Percentiles rank a stretch among this genome's conserved stretches.
phyloP scores from a whole-genome alignment of 2,888 invertebrate genomes.

The Conchocele bisecta region DNA sequence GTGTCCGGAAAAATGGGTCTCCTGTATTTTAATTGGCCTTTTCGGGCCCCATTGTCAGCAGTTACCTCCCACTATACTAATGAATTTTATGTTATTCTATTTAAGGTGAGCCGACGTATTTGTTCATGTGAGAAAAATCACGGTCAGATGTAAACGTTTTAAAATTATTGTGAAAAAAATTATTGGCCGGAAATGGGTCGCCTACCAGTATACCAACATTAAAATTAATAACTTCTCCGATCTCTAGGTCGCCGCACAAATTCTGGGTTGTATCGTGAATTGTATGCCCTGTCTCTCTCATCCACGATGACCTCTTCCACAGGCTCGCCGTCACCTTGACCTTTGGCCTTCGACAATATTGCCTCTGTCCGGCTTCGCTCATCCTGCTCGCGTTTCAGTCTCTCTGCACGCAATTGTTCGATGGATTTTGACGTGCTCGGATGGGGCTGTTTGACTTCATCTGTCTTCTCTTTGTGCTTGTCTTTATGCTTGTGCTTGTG shows the following conservation, averaged over 20 bases:
- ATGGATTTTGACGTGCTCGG: slow-evolving; percentile 82
- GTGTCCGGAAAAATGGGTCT: too few species aligned
- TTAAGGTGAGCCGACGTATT: too few species aligned
- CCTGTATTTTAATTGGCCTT: too few species aligned
- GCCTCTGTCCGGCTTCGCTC: slow-evolving; percentile 89
- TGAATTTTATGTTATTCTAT: too few species aligned
- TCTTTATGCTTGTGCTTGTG: slow-evolving; percentile 58
- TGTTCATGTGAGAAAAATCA: too few species aligned
- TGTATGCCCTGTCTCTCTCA: slow-evolving; percentile 90
- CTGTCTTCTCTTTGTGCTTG: slow-evolving; percentile 78
- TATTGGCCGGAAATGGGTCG: too few species aligned
- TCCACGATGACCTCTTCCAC: slow-evolving; percentile 45
- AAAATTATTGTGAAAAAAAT: too few species aligned
- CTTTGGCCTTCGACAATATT: slow-evolving; percentile 88
- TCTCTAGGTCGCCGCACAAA: slow-evolving; percentile 76
- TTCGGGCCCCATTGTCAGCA: too few species aligned
- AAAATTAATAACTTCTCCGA: slow-evolving; percentile 20
- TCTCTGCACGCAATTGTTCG: slow-evolving; percentile 89
- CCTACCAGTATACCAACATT: too few species aligned
- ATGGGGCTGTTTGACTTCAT: slow-evolving; percentile 68
- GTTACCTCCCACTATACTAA: too few species aligned
- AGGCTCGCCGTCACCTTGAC: slow-evolving; percentile 74
- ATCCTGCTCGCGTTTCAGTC: slow-evolving; percentile 90
- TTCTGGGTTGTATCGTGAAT: slow-evolving; percentile 97
- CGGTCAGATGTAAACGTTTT: too few species aligned